Conservation (phyloP, 2,113 vertebrate species). For the Lichenostomus cassidix region DNA sequence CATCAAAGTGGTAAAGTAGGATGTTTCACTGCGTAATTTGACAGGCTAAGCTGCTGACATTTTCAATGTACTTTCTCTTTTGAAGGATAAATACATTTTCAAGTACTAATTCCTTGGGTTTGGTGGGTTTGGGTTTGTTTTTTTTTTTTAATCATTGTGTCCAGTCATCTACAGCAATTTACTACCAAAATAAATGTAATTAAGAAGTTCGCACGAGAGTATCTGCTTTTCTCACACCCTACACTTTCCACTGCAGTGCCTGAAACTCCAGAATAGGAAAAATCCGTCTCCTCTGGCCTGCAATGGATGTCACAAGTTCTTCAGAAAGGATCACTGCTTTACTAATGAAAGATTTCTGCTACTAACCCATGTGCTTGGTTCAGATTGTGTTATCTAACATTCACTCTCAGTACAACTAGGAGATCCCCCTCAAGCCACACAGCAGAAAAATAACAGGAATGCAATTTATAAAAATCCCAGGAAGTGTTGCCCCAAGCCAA, state of each 20-base stretch:
- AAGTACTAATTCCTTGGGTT: background rate
- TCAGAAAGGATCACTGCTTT: background rate
- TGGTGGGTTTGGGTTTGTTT: background rate
- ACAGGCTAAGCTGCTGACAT: background rate
- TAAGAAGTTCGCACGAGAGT: background rate
- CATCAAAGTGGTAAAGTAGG: background rate
- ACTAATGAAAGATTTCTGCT: background rate
- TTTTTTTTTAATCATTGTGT: background rate
- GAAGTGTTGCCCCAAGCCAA: background rate
- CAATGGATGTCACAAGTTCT: background rate
- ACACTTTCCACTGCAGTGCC: rapidly evolving
- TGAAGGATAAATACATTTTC: background rate
- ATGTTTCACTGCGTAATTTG: background rate
- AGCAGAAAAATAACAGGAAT: background rate
- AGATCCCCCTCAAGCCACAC: background rate
- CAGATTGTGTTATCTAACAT: background rate
- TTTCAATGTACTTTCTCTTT: background rate
- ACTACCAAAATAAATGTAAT: background rate
- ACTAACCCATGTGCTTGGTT: rapidly evolving
- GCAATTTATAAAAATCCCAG: background rate
- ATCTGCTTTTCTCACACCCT: background rate
- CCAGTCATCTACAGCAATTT: background rate
- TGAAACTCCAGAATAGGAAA: background rate
- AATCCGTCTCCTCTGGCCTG: background rate
- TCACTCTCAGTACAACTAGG: background rate